Percentiles rank a stretch among this genome's conserved stretches.
Conservation (phyloP, 2,113 vertebrate species). For the Reinhardtius hippoglossoides region DNA sequence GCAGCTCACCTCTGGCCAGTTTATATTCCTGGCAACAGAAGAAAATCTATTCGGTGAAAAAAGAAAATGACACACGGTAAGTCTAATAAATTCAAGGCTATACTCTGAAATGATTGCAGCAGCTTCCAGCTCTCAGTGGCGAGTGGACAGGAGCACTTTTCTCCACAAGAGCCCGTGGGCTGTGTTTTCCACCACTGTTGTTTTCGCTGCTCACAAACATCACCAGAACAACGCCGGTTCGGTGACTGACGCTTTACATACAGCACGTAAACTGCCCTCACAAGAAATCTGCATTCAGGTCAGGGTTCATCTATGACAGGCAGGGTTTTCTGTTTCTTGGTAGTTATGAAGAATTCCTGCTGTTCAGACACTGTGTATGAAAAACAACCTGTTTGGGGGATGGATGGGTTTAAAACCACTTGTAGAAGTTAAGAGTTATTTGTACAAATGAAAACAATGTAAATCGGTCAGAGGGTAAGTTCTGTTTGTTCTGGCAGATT, state of each 20-base stretch:
- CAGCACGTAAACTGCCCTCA: too few species aligned
- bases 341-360: neutral
- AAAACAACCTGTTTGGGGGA: too few species aligned
- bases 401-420: neutral
- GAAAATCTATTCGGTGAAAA: constrained; percentile 22
- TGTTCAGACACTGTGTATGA: neutral
- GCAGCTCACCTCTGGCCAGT: constrained; percentile 1
- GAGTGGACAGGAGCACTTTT: constrained; percentile 2
- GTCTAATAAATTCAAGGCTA: constrained; percentile 19
- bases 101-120: constrained; percentile 23
- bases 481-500: too few species aligned
- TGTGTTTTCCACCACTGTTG: constrained; percentile 10
- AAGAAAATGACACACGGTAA: constrained; percentile 27
- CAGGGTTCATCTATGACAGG: neutral
- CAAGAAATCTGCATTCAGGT: too few species aligned
- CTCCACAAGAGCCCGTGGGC: constrained; percentile 6
- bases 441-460: too few species aligned
- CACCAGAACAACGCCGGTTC: constrained; percentile 1
- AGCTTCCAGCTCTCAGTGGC: constrained; percentile 1
- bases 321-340: too few species aligned
- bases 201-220: constrained; percentile 14
- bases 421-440: too few species aligned
- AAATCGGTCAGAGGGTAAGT: too few species aligned
- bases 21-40: constrained; percentile 33
- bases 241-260: neutral